Evolutionary conservation across 2,113 vertebrate species (phyloP), one percentile per base, ranked within the genome.

Genomic region (Catharus bicknelli): DNA sequence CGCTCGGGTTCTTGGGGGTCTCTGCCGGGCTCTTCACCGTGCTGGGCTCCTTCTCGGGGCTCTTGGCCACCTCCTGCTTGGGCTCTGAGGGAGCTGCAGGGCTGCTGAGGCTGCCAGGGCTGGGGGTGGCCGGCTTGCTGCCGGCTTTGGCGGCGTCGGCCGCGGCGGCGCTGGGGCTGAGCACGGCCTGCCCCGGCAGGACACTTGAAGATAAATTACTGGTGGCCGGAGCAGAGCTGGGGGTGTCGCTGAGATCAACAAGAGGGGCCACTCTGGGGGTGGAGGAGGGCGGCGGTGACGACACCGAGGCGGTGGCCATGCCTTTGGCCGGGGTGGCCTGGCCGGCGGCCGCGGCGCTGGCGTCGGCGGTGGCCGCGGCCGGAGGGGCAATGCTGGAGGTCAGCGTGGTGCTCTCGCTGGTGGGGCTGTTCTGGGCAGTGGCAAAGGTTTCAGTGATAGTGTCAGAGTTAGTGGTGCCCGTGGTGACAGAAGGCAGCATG

Each of bases 391-490:
- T 96, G 95, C 99, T 99, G 98, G 98, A 99, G 72, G 99, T 99
- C 96, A 99, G 98, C 55, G 98, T 99, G 73, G 99, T 99, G 97
- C 98, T 99, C 97, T 99, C 99, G 77, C 99, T 99, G 97, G 98
- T 98, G 96, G 99, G 99, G 96, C 99, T 99, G 97, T 99, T 99
- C 98, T 99, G 99, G 97, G 98, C 98, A 53, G 98, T 98, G 97
- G 99, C 99, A 98, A 98, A 98, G 86, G 99, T 99, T 94, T 99
- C 98, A 88, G 99, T 99, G 98, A 99, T 97, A 94, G 99, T 99
- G 97, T 99, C 99, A 97, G 99, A 99, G 98, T 99, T 99, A 98
- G 98, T 98, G 97, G 99, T 98, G 96, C 97, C 97, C 30, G 98
- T 98, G 86, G 98, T 98, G 96, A 99, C 97, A 87, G 99, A 99